phyloP scores from a whole-genome alignment of 1,140 invertebrate species.

The Drosophila nigrodunni region DNA sequence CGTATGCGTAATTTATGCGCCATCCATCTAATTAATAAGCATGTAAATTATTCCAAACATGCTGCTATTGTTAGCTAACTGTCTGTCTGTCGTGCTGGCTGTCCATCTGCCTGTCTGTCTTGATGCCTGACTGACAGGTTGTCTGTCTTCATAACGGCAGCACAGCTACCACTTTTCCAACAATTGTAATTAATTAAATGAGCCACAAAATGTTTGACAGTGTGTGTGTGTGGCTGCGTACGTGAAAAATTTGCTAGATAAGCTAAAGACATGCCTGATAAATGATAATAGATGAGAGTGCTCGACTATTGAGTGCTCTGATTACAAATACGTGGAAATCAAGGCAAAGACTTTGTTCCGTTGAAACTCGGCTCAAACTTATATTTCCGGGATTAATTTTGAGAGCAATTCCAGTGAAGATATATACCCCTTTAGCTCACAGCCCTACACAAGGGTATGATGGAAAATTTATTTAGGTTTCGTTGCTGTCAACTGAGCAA shows the following conservation, averaged over 20 bases:
- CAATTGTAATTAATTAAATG: slow-evolving; percentile 50
- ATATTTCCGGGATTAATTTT: too few species aligned
- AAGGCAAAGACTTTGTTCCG: too few species aligned
- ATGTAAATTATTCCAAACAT: slow-evolving; percentile 23
- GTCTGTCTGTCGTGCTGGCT: background rate
- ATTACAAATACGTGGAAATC: too few species aligned
- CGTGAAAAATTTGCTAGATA: slow-evolving; percentile 12
- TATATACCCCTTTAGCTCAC: too few species aligned
- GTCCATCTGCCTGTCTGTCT: slow-evolving; percentile 28
- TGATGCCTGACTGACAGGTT: slow-evolving; percentile 33
- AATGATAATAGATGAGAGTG: background rate
- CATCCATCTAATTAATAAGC: slow-evolving; percentile 67
- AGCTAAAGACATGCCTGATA: slow-evolving; percentile 7
- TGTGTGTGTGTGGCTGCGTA: background rate
- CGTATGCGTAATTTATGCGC: slow-evolving; percentile 67
- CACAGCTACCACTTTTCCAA: slow-evolving; percentile 27
- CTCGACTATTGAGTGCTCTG: too few species aligned
- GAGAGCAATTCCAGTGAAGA: too few species aligned
- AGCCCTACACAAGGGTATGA: too few species aligned
- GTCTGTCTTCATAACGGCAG: slow-evolving; percentile 18
- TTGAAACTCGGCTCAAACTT: too few species aligned
- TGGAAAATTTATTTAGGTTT: too few species aligned
- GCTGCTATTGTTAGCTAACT: slow-evolving; percentile 17
- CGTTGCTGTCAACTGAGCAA: too few species aligned
- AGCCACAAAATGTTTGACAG: slow-evolving; percentile 8